Conservation (phyloP, 2,113 vertebrate species). For the Gymnarchus niloticus region DNA sequence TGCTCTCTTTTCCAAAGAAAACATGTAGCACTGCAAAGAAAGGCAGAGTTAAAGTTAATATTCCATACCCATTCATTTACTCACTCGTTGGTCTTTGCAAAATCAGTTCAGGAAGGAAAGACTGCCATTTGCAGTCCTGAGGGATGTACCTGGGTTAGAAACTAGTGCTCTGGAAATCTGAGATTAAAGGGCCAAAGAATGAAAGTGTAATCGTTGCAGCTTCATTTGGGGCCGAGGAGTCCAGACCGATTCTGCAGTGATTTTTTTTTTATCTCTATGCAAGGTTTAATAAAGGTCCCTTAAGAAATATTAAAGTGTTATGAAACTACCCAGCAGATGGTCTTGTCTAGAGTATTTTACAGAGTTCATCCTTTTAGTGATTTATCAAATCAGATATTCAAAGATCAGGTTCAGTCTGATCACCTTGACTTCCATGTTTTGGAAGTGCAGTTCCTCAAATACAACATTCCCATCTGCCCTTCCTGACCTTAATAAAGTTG, state of each 20-base stretch:
- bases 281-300: not conserved
- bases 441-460: not conserved
- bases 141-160: slow-evolving; percentile 25
- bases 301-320: not conserved
- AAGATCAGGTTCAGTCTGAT: not conserved
- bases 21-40: not conserved
- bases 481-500: slow-evolving; percentile 1
- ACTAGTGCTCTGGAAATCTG: not conserved
- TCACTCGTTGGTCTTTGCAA: slow-evolving; percentile 30
- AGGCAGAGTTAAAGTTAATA: not conserved
- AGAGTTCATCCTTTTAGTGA: not conserved
- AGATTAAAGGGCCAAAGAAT: too few relatives aligned
- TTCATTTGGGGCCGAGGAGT: not conserved
- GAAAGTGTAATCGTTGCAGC: not conserved
- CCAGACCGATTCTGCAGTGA: too few relatives aligned
- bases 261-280: too few relatives aligned
- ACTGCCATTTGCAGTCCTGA: slow-evolving; percentile 27
- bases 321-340: not conserved
- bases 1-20: too few relatives aligned
- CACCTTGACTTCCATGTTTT: not conserved
- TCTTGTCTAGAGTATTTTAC: not conserved
- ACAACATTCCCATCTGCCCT: not conserved
- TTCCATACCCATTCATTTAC: slow-evolving; percentile 31
- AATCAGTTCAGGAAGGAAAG: slow-evolving; percentile 41
- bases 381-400: not conserved